These are phyloP conservation scores for Lethenteron camtschaticum DNA, from an alignment of 2,113 vertebrate genomes.

Conservation along the genomic window DNA sequence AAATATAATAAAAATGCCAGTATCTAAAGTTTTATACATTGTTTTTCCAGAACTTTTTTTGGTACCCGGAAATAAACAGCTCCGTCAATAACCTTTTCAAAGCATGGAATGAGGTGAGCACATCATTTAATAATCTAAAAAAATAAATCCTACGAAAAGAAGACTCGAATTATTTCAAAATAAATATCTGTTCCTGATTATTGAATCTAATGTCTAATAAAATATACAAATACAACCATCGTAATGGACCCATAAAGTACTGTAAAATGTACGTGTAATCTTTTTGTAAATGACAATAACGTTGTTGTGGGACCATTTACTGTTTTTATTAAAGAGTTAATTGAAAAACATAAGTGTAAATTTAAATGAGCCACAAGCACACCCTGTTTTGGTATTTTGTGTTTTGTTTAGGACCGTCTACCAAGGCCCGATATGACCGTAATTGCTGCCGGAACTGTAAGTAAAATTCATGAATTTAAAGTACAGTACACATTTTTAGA, in stretches of 20 bases:
- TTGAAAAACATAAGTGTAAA: not conserved
- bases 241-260: not conserved
- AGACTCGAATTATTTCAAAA: not conserved
- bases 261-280: not conserved
- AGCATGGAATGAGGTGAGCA: conserved; percentile 44
- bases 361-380: not conserved
- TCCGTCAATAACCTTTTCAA: conserved; percentile 72
- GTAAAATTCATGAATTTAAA: no score
- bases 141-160: no score
- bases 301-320: no score
- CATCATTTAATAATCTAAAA: no score
- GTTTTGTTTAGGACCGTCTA: no score
- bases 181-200: no score
- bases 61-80: conserved; percentile 81
- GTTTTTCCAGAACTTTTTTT: conserved; percentile 55
- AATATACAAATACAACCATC: not conserved
- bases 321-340: not conserved
- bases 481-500: no score
- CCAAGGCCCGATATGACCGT: no score
- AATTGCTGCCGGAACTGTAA: no score
- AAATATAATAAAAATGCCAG: no score
- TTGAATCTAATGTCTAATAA: no score
- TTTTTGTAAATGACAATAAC: not conserved
- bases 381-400: no score
- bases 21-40: not conserved